Base-by-base conservation (phyloP, 1,140 invertebrate species). In the Archegozetes longisetosus region DNA sequence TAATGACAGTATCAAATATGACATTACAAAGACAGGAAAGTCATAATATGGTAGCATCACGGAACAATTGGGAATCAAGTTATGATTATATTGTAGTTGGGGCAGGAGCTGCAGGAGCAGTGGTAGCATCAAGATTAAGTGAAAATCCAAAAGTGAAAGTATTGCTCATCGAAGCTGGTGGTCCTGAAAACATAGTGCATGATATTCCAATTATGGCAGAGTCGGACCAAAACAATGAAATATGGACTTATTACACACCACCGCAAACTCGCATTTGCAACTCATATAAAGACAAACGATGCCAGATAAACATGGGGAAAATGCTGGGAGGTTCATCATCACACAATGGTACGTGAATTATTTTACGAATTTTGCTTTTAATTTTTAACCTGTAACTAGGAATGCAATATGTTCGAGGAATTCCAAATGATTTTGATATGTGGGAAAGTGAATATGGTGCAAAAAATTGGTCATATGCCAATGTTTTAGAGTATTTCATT, bases 371-470 rank as follows among this genome's bases (percentile, higher is more conserved):
- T n/a, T n/a, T n/a, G n/a, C n/a, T n/a, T n/a, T n/a, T n/a, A n/a
- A n/a, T n/a, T n/a, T n/a, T n/a, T n/a, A n/a, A n/a, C n/a, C n/a
- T n/a, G n/a, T n/a, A n/a, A n/a, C n/a, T n/a, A n/a, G n/a, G n/a
- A n/a, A 98, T 98, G 94, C 76, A 96, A 0, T 98, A 98, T 67
- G 76, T 98, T 0, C 77, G 94, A 27, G 94, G 93, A 0, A 94
- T 97, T 69, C 82, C 82, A 62, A 81, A 79, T 61, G 94, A 98
- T 70, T 98, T 97, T 70, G 88, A 98, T 67, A 76, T 78, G 3
- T 98, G 95, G 94, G 88, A n/a, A n/a, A n/a, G 91, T 68, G 73
- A 79, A 0, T 73, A 85, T 28, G 94, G 94, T 0, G 95, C 94
- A 66, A 79, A 80, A 0, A 89, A 89, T 2, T 98, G 95, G 95